Conservation (phyloP, 2,113 vertebrate genomes). For the Microtus ochrogaster region DNA sequence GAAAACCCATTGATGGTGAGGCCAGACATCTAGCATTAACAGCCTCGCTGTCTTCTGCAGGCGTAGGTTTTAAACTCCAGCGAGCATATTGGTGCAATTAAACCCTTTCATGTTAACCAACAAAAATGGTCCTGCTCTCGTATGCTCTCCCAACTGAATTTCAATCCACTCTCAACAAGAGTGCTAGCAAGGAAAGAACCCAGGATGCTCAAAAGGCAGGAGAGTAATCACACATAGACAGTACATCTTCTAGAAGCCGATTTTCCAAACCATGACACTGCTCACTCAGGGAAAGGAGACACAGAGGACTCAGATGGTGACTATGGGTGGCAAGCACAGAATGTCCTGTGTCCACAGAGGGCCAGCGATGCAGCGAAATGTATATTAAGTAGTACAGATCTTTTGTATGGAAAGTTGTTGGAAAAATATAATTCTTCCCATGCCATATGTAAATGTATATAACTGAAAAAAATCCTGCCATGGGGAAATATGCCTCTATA, state of each 20-base stretch:
- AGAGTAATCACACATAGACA: constrained; percentile 16
- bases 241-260: constrained; percentile 31
- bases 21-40: neutral
- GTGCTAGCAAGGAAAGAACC: neutral
- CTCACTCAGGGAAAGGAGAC: constrained; percentile 40
- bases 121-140: neutral
- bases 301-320: constrained; percentile 27
- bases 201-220: neutral
- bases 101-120: neutral
- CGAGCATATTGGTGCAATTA: neutral
- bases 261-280: constrained; percentile 35
- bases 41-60: neutral
- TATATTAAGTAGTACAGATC: neutral
- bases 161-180: neutral
- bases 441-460: neutral
- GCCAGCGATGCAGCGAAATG: neutral
- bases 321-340: neutral
- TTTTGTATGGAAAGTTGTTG: neutral
- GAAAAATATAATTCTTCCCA: neutral
- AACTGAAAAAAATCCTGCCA: neutral
- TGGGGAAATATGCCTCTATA: neutral
- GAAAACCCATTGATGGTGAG: neutral
- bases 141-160: neutral
- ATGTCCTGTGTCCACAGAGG: neutral
- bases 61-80: neutral